Conservation (phyloP, 2,888 invertebrate species). For the Netelia virgata region DNA sequence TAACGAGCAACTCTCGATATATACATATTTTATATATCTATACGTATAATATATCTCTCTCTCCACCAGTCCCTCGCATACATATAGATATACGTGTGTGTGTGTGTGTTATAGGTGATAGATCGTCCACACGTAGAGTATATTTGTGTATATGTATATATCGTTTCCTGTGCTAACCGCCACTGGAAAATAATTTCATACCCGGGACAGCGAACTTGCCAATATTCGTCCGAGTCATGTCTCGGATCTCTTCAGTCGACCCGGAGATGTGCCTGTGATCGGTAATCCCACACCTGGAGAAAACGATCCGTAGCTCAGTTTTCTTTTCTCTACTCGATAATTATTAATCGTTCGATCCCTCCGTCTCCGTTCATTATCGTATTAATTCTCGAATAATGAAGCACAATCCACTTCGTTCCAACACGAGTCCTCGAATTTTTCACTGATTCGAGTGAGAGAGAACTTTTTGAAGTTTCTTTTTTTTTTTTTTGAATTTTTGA, state of each 20-base stretch:
- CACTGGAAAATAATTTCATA: slow-evolving; percentile 77
- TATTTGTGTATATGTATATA: slow-evolving; percentile 60
- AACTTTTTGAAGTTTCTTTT: too few relatives aligned
- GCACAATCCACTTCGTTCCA: slow-evolving; percentile 37
- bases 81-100: slow-evolving; percentile 2
- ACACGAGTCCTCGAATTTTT: slow-evolving; percentile 41
- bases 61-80: not conserved
- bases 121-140: not conserved
- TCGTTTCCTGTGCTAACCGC: slow-evolving; percentile 70
- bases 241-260: slow-evolving; percentile 78
- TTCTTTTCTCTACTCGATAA: not conserved
- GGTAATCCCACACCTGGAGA: slow-evolving; percentile 69
- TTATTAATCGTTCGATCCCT: slow-evolving; percentile 1
- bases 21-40: slow-evolving; percentile 1
- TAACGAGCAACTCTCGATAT: slow-evolving; percentile 59
- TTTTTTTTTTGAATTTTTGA: not conserved
- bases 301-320: slow-evolving; percentile 4
- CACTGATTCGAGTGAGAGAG: slow-evolving; percentile 3
- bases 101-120: slow-evolving; percentile 21
- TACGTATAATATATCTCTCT: not conserved
- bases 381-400: slow-evolving; percentile 52
- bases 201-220: slow-evolving; percentile 74
- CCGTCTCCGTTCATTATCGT: not conserved
- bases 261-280: slow-evolving; percentile 81
- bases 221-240: slow-evolving; percentile 73